A percentile compares a stretch with the other conserved stretches of the same genome.
These are phyloP conservation scores for Oreochromis tanganicae DNA, from an alignment of 2,113 vertebrate species.

Conservation along the genomic window DNA sequence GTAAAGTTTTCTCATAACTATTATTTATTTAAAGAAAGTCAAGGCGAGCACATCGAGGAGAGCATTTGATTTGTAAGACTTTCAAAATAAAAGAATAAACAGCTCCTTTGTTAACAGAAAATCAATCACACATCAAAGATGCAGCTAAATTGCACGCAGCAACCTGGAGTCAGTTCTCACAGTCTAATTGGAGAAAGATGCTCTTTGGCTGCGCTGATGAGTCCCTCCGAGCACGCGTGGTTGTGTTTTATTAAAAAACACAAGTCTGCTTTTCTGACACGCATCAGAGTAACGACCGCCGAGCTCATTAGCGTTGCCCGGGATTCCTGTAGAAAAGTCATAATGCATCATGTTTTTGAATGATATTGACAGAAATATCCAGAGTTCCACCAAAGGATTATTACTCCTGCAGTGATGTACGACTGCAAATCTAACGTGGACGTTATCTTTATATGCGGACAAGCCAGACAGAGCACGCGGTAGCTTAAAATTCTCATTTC, in stretches of 20 bases:
- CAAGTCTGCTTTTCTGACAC: not conserved
- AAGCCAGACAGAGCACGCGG: fast-evolving
- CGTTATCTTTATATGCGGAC: fast-evolving
- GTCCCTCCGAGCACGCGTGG: not conserved
- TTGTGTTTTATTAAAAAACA: not conserved
- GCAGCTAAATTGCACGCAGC: not conserved
- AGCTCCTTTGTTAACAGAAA: not conserved
- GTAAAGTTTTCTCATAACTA: not conserved
- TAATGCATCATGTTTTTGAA: not conserved
- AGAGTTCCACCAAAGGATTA: not conserved
- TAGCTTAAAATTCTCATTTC: not conserved
- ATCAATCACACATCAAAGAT: not conserved
- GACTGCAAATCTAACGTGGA: too few species aligned
- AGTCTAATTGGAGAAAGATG: not conserved
- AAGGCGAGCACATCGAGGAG: not conserved
- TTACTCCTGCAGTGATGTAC: not conserved
- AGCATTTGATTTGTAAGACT: not conserved
- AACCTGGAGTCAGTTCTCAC: not conserved
- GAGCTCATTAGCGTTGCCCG: not conserved
- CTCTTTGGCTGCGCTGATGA: not conserved
- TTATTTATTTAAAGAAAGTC: not conserved
- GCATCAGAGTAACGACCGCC: not conserved
- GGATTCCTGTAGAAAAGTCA: not conserved
- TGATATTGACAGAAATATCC: not conserved
- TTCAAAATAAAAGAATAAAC: not conserved